phyloP scores from a whole-genome alignment of 1,140 invertebrate species.

The Aphelenchoides avenae region DNA sequence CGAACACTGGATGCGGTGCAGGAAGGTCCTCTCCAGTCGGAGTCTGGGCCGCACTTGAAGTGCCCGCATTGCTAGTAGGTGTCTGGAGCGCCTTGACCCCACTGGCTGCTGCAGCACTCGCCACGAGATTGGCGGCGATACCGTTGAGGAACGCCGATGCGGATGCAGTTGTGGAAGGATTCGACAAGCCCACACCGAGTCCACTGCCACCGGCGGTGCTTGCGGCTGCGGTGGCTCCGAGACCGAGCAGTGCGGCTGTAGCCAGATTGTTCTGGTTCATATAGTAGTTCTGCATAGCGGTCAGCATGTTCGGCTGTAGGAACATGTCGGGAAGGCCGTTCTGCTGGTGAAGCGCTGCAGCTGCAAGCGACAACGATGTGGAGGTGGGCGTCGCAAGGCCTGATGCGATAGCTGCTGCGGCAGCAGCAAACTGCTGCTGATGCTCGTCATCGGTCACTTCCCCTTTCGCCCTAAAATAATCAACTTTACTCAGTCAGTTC shows the following conservation, averaged over 20 bases:
- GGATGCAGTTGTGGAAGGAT: slow-evolving; percentile 3
- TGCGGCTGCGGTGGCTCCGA: slow-evolving; percentile 1
- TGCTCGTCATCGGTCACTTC: slow-evolving; percentile 14
- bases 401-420: slow-evolving; percentile 1
- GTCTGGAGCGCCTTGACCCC: neutral
- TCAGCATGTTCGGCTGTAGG: slow-evolving; percentile 51
- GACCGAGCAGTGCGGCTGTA: slow-evolving; percentile 15
- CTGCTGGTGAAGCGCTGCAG: slow-evolving; percentile 33
- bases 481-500: too few species aligned
- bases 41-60: neutral
- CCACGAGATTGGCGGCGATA: slow-evolving; percentile 22
- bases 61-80: too few species aligned
- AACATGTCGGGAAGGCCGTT: slow-evolving; percentile 30
- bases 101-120: slow-evolving; percentile 12
- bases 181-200: neutral
- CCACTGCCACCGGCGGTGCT: neutral
- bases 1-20: slow-evolving; percentile 10
- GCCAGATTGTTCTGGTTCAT: slow-evolving; percentile 26
- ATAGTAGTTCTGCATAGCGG: slow-evolving; percentile 57
- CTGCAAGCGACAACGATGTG: slow-evolving; percentile 17
- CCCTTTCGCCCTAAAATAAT: neutral
- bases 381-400: neutral
- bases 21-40: slow-evolving; percentile 1
- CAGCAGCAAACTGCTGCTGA: slow-evolving; percentile 15
- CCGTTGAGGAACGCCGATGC: slow-evolving; percentile 23